Base-by-base conservation (phyloP, 2,888 invertebrate genomes). In the Ceratothoa steindachneri region DNA sequence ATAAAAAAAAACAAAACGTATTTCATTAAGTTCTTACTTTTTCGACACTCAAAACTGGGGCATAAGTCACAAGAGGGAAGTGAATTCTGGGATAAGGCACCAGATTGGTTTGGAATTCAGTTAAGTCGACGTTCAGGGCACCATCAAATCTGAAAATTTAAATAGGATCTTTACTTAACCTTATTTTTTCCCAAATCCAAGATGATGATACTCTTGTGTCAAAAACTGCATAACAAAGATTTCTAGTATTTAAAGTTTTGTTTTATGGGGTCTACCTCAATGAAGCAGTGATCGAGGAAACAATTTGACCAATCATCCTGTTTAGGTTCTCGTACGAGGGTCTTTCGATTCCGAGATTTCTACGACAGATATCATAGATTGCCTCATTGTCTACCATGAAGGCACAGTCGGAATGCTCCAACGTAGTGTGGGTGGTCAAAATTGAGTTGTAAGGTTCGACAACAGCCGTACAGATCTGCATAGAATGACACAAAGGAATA, bases 361-460 rank as follows among this genome's bases (percentile, higher is more conserved):
- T 87, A 0, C 88, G 88, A 82, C 93, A 89, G 81, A 95, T 93
- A 80, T 87, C 87, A 81, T 87, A 85, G 81, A 87, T 80, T 41
- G 80, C 80, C 67, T 80, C 78, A 52, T 92, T 92, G 81, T 92
- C 91, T 83, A 91, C 88, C 70, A 91, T 86, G 81, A 91, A 90
- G 78, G 88, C 88, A 22, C 90, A 88, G 82, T 92, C 90, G 82
- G 89, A 88, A 66, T 86, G 87, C 80, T 91, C 89, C 84, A 91
- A 87, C 64, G 88, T 88, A 3, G 90, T 92, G 85, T 96, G 95
- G 0, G 96, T 95, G 41, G 94, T 93, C 76, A 96, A 84, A 73
- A 95, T 90, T 0, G 95, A 91, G 84, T 96, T 96, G 86, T 96
- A 96, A 0, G 96, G 96, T 84, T 96, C 95, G 53, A 95, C 95